These are phyloP conservation scores for Numenius phaeopus DNA, from an alignment of 2,797 vertebrate genomes.

Conservation along the genomic window DNA sequence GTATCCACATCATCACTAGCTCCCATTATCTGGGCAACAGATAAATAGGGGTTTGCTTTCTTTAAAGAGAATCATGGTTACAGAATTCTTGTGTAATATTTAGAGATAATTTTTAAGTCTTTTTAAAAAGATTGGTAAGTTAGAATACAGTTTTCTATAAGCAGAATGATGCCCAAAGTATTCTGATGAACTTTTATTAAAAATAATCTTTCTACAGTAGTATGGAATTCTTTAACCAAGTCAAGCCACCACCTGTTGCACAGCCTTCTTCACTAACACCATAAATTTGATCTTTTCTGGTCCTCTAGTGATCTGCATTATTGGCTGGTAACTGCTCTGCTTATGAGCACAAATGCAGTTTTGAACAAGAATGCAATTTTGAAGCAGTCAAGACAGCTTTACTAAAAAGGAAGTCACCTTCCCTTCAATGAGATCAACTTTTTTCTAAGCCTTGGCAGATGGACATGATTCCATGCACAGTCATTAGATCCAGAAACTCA, in stretches of 20 bases:
- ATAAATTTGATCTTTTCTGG: neutral
- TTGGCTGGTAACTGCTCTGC: neutral
- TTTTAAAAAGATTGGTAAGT: neutral
- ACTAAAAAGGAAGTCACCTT: constrained; percentile 28
- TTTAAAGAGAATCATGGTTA: neutral
- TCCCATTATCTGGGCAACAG: neutral
- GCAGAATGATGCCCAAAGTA: neutral
- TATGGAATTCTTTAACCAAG: neutral
- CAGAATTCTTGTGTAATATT: neutral
- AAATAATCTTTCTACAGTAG: neutral
- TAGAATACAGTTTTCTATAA: neutral
- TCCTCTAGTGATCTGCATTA: neutral
- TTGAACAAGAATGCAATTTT: neutral
- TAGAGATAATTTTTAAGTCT: neutral
- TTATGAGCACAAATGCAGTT: neutral
- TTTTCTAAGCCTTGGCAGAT: neutral
- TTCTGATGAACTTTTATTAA: neutral
- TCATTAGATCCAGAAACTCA: neutral
- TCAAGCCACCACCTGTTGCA: neutral
- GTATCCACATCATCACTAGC: neutral
- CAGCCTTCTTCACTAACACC: neutral
- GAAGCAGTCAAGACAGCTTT: constrained; percentile 14
- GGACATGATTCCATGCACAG: neutral
- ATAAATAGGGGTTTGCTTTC: neutral
- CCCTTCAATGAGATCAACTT: neutral